Conservation (phyloP, 2,113 vertebrate species). For the Melanostigma gelatinosum region DNA sequence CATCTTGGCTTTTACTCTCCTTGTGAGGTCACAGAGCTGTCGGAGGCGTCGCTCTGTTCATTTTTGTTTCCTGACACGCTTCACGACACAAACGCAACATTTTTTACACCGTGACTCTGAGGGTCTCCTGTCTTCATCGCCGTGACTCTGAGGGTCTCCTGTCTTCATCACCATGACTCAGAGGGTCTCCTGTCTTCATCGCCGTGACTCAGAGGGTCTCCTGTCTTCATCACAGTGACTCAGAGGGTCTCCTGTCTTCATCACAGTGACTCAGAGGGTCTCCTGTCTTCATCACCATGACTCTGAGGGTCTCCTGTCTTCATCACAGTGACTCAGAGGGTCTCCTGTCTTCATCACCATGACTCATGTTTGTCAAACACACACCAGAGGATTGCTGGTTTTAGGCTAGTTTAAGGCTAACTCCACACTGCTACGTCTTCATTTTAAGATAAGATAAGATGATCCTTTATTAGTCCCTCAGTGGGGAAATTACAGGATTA, state of each 20-base stretch:
- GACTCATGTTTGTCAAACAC: neutral
- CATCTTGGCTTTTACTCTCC: conserved; percentile 62
- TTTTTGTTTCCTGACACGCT: conserved; percentile 8
- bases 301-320: too few relatives aligned
- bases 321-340: neutral
- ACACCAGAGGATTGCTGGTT: too few relatives aligned
- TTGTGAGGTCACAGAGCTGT: neutral
- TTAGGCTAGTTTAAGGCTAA: too few relatives aligned
- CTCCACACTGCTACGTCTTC: too few relatives aligned
- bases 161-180: neutral
- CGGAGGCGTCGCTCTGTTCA: conserved; percentile 38
- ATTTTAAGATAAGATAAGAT: too few relatives aligned
- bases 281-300: neutral
- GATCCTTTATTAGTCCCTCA: too few relatives aligned
- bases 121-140: too few relatives aligned
- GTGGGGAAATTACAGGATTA: too few relatives aligned
- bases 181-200: neutral
- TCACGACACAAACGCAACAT: neutral
- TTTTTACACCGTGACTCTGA: conserved; percentile 24
- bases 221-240: neutral
- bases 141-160: too few relatives aligned
- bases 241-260: too few relatives aligned
- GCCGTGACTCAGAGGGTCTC: neutral
- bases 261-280: too few relatives aligned
- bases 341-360: neutral